Evolutionary conservation across 2,888 invertebrate species (phyloP), one percentile per base, ranked within the genome.

Genomic region (Artemia sinica): DNA sequence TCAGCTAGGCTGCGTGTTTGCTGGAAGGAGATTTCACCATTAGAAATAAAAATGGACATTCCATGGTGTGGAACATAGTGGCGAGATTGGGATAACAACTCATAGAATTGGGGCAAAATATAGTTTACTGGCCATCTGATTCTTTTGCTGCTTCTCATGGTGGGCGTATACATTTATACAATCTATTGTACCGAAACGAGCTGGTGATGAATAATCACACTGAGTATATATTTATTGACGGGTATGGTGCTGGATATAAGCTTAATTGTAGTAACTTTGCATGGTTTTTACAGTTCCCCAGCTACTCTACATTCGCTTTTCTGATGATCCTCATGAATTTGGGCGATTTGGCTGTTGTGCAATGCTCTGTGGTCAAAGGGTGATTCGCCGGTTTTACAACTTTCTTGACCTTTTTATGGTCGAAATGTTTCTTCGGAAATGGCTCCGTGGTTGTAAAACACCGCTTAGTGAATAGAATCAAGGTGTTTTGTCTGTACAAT

Each of bases 271-370:
- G n/a, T n/a, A n/a, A 14, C 58, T 13, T 12, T 52, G 28, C 28
- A 67, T 18, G 63, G 13, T 66, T 71, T 70, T 71, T 72, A 69
- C 78, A 88, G 88, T 88, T 78, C 85, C 75, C 88, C 89, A 72
- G 87, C 88, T 82, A 86, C 89, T 84, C 85, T 74, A 84, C 86
- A 72, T 88, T 88, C 75, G 84, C 75, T 88, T 88, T 76, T 87
- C 87, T 72, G 86, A 86, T 72, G 85, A 85, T 73, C 83, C 86
- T 69, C 84, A n/a, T 86, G n/a, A 87, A 87, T 76, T 85, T 86
- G 74, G 86, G 86, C 68, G 87, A 88, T 74, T 84, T 85, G 80
- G 85, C 85, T 63, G 85, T 86, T 58, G 82, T 86, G 70, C 82
- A 84, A 71, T 88, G 88, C 77, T 84, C 85, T 67, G 82, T 86